Conservation (phyloP, 2,888 invertebrate genomes). For the Furcula furcula region DNA sequence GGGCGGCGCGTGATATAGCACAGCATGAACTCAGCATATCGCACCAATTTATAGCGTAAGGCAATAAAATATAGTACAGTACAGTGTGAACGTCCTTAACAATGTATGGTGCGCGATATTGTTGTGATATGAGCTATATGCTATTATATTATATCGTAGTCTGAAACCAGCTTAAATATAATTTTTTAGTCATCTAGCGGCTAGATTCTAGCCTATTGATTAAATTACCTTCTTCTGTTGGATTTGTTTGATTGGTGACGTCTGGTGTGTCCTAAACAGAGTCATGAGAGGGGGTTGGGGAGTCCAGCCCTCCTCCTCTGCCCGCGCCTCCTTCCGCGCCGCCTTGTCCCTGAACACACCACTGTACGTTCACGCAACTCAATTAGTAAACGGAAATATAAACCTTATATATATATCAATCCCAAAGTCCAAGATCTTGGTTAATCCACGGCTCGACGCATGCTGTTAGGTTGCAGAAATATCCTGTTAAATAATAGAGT, state of each 20-base stretch:
- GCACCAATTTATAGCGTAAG: no score
- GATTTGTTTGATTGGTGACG: slow-evolving; percentile 84
- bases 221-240: slow-evolving; percentile 84
- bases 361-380: slow-evolving; percentile 55
- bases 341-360: slow-evolving; percentile 74
- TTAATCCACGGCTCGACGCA: slow-evolving; percentile 25
- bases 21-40: no score
- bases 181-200: slow-evolving; percentile 1
- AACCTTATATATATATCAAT: slow-evolving; percentile 36
- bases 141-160: no score
- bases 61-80: no score
- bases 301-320: slow-evolving; percentile 80
- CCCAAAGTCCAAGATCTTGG: slow-evolving; percentile 28
- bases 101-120: no score
- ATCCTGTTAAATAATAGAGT: slow-evolving; percentile 19
- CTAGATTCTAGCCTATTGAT: neutral
- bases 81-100: no score
- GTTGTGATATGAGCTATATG: no score
- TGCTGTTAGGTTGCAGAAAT: slow-evolving; percentile 26
- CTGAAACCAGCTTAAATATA: no score
- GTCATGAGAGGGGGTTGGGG: slow-evolving; percentile 90
- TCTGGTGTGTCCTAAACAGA: slow-evolving; percentile 87
- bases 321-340: slow-evolving; percentile 51
- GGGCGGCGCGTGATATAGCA: no score
- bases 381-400: slow-evolving; percentile 25